Conservation (phyloP, 1,140 invertebrate genomes). For the Wiebesia pumilae region DNA sequence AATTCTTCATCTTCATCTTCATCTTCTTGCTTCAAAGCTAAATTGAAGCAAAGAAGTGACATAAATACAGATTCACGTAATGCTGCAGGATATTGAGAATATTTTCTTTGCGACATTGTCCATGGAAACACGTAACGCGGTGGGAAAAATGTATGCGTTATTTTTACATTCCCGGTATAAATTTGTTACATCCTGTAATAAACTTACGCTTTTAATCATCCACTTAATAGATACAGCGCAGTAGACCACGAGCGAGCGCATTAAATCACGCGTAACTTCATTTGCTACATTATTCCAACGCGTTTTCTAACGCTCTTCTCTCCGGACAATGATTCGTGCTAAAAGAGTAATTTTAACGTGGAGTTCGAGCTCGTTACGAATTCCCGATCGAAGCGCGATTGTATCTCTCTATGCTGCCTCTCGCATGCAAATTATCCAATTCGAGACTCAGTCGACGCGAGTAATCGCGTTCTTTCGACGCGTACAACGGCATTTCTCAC, state of each 20-base stretch:
- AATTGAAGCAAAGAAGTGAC: background rate
- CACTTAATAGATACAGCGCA: background rate
- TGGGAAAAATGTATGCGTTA: background rate
- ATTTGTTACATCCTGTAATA: background rate
- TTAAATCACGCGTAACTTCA: background rate
- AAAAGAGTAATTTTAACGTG: background rate
- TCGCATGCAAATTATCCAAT: conserved; percentile 17
- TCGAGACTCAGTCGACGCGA: background rate
- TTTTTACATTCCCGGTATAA: background rate
- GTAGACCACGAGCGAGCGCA: background rate
- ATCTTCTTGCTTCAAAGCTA: too few relatives aligned
- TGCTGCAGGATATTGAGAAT: too few relatives aligned
- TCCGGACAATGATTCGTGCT: background rate
- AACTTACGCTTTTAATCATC: background rate
- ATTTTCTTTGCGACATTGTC: background rate
- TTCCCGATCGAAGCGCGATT: background rate
- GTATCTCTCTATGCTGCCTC: too few relatives aligned
- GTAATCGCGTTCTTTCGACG: background rate
- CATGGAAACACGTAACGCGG: background rate
- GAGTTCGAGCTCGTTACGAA: background rate
- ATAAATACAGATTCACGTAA: background rate
- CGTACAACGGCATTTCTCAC: background rate
- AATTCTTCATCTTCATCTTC: too few relatives aligned
- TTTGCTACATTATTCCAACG: background rate
- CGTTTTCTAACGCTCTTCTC: background rate